Conservation (phyloP, 2,113 vertebrate species). For the Chroicocephalus ridibundus region DNA sequence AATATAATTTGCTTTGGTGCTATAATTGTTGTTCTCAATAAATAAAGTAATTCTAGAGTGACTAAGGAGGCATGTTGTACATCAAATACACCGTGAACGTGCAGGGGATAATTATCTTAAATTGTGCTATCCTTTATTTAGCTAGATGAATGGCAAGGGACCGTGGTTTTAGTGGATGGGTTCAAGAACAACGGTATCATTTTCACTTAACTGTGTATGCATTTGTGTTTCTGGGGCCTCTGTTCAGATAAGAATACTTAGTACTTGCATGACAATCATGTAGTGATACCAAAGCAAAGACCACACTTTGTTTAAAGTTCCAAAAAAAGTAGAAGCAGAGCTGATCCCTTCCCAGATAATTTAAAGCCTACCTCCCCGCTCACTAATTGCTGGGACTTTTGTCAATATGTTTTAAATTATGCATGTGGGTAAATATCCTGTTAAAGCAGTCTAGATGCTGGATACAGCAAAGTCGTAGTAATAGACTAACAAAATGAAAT, state of each 20-base stretch:
- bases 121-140: conserved; percentile 5
- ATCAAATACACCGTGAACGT: neutral
- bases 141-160: neutral
- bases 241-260: neutral
- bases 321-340: neutral
- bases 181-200: neutral
- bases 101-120: conserved; percentile 8
- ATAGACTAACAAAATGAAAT: neutral
- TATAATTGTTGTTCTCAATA: neutral
- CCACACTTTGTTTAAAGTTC: fast-evolving
- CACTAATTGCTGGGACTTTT: neutral
- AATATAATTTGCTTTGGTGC: neutral
- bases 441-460: neutral
- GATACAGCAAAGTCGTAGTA: neutral
- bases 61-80: neutral
- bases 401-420: neutral
- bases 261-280: neutral
- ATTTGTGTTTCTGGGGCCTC: neutral
- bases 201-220: neutral
- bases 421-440: neutral
- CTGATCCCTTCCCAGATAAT: neutral
- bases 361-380: neutral
- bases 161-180: neutral
- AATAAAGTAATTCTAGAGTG: neutral
- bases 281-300: neutral